Base-by-base conservation (phyloP, 1,140 invertebrate species). In the Anoplolepis gracilipes region DNA sequence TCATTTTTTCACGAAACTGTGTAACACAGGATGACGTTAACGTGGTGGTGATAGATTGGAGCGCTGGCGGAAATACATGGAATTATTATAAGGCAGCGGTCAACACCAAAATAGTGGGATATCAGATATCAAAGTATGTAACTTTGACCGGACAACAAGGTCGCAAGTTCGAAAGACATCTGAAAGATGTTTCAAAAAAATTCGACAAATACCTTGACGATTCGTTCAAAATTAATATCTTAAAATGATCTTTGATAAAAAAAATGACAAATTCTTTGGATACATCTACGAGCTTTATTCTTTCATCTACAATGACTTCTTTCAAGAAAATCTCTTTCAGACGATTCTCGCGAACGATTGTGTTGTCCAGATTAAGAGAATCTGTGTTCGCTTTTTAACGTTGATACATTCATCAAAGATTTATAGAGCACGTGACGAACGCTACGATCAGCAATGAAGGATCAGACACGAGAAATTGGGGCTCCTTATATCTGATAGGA, bases 31-130 rank as follows among this genome's bases (percentile, higher is more conserved):
- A 84, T 0, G 95, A 96, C 79, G 94, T 96, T 16, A 96, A 96
- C 79, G 94, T 96, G 0, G 94, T 96, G 10, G 93, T 94, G 0
- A 96, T 96, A 13, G 96, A 96, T 85, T 96, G 96, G 96, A 96
- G 96, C 67, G 93, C 92, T 11, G 95, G 95, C 0, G 95, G 96
- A 11, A 95, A 96, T 53, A 96, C 95, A 0, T 96, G 95, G 94
- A 96, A 96, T 92, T 96, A 96, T 77, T 96, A 96, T 91, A 94
- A 95, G 85, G 96, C 96, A 0, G 96, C 96, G 0, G 94, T 95
- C 8, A 96, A 96, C 85, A 96, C 96, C 0, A 93, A 94, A 72
- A 92, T 94, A 25, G 96, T 96, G 11, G 96, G 96, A 61, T 93
- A 94, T 10, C 95, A 95, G 89, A 92, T 96, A 70, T 93, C 95